Percentiles rank a stretch among this genome's conserved stretches.
Conservation (phyloP, 2,113 vertebrate species). For the Microcebus tavaratra region DNA sequence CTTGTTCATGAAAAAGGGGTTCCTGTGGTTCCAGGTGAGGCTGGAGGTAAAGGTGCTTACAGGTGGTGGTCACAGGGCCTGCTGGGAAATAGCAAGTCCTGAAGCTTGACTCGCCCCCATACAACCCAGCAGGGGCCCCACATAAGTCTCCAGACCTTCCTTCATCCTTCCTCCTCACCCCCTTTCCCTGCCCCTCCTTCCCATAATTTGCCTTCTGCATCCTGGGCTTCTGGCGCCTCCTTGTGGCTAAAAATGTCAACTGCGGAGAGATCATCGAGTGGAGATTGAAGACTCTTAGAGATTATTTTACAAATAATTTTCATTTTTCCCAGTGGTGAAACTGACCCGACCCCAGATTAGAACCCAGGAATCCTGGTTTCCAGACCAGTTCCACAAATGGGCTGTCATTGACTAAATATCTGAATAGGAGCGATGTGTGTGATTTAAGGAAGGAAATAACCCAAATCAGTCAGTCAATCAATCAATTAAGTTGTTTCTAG, state of each 20-base stretch:
- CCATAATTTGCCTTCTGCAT: not conserved
- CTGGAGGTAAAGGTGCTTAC: not conserved
- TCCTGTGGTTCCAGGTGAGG: not conserved
- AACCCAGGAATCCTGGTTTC: not conserved
- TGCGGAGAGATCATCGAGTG: not conserved
- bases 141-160: not conserved
- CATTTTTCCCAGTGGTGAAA: not conserved
- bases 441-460: not conserved
- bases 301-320: not conserved
- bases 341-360: not conserved
- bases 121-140: not conserved
- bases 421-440: not conserved
- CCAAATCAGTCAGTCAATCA: not conserved
- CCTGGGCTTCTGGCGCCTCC: not conserved
- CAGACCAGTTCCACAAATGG: not conserved
- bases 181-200: accelerated
- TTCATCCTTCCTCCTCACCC: accelerated
- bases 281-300: not conserved
- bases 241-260: constrained; percentile 3
- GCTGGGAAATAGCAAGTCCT: not conserved
- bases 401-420: not conserved
- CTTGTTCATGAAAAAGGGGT: not conserved
- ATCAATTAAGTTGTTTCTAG: not conserved
- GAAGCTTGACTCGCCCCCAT: not conserved
- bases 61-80: not conserved